A percentile compares a stretch with the other conserved stretches of the same genome.
phyloP scores from a whole-genome alignment of 2,113 vertebrate genomes.

The Orthonyx spaldingii region DNA sequence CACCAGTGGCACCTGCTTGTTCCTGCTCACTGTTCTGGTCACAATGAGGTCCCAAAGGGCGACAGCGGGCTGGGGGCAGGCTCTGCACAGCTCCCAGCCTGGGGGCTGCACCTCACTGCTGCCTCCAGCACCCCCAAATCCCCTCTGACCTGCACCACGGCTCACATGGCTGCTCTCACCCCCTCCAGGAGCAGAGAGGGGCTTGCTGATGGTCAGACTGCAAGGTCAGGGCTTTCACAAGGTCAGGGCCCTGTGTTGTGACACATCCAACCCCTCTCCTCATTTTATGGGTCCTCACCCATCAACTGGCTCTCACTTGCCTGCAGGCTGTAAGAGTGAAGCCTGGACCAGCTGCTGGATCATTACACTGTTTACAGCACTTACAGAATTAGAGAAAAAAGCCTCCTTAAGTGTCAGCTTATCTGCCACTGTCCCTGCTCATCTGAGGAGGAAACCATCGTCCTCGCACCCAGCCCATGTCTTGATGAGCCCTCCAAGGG shows the following conservation, averaged over 20 bases:
- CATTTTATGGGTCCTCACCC: not conserved
- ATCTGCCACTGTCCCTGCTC: not conserved
- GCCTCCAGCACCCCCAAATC: not conserved
- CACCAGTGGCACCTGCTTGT: rapidly evolving
- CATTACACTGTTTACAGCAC: not conserved
- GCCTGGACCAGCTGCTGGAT: not conserved
- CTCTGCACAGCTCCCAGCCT: not conserved
- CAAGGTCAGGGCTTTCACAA: not conserved
- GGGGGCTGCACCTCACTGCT: not conserved
- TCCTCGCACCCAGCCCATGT: not conserved
- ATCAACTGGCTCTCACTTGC: rapidly evolving
- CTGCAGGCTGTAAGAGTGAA: not conserved
- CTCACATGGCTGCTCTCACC: not conserved
- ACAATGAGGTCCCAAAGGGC: not conserved
- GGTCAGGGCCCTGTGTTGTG: not conserved
- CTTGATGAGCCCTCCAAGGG: not conserved
- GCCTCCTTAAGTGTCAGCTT: not conserved
- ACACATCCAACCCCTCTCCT: not conserved
- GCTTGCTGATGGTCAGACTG: not conserved
- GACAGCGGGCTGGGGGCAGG: rapidly evolving
- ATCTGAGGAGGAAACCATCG: not conserved
- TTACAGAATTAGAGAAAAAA: not conserved
- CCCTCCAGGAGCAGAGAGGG: not conserved
- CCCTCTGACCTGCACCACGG: not conserved
- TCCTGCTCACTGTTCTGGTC: not conserved